Base-by-base conservation (phyloP, 2,888 invertebrate genomes). In the Macaria liturata region DNA sequence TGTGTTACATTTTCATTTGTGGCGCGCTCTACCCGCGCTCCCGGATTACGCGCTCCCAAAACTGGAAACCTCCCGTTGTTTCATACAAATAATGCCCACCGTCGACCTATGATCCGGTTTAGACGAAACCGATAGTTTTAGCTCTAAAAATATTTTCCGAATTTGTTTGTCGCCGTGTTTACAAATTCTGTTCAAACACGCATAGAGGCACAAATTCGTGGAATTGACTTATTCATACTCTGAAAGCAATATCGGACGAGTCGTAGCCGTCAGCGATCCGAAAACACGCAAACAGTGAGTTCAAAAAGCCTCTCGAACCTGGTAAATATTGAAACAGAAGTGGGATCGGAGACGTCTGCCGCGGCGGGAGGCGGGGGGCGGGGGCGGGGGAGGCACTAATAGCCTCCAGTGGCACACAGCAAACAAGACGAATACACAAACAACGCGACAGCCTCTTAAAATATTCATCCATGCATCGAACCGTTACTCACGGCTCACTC, bases 1-100 rank as follows among this genome's bases (percentile, higher is more conserved):
- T 88, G 86, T 91, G 91, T 91, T 90, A 91, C 91, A 91, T 91
- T 91, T 91, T 91, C 91, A 91, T 91, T 91, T 91, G 91, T 77
- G 91, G 91, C 84, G 79, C 84, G 80, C 80, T 82, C 80, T 81
- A 76, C 78, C 81, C 79, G 79, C 75, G 76, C 79, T 73, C 75
- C 67, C 75, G 84, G 84, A 88, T 86, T 88, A 87, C 80, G 80
- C 74, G 56, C 83, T 74, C 78, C 80, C 75, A 74, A 78, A 81
- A 81, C 84, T 78, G 77, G 74, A 80, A 80, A 74, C 78, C 76
- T 68, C 56, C 72, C 74, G 72, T 73, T 76, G 78, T 79, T 82
- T 80, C 75, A 74, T 77, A 78, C 71, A 70, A 79, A 79, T 77
- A 76, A 74, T 72, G 72, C 67, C 67, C 66, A 67, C 66, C 66